Base-by-base conservation (phyloP, 1,140 invertebrate species). In the Trypoxylus dichotomus region DNA sequence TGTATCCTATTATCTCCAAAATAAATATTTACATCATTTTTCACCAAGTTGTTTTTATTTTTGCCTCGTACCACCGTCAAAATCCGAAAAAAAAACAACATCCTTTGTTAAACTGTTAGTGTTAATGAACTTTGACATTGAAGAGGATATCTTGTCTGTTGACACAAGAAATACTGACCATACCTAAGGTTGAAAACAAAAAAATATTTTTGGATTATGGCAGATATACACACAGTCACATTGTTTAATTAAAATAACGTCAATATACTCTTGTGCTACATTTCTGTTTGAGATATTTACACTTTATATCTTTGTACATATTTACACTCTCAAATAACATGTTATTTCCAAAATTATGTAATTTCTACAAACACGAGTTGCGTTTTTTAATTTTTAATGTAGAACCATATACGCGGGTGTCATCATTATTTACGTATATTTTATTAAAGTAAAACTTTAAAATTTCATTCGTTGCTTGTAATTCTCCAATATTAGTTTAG, bases 1-100 rank as follows among this genome's bases (percentile, higher is more conserved):
- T 86, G 84, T 86, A 86, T 86, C 85, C 85, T 86, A 85, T 80
- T 81, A 78, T 85, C 82, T 86, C 83, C 82, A 82, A 81, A 86
- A 85, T 86, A 85, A 85, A 85, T 84, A 84, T 86, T 85, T 85
- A 81, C 84, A 85, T 85, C 84, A 83, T 83, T 81, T 77, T 81
- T 63, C 60, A 63, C 5, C 5, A 21, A 13, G n/a, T 24, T 63
- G 8, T 7, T 63, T 63, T 19, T 21, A 8, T 63, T 63, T 63
- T 19, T 58, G 19, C 19, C 54, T n/a, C 60, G 6, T 24, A 13
- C 25, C 60, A 13, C 60, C 21, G 13, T 5, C 43, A 13, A 3
- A 13, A 13, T 13, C n/a, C 43, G 21, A 63, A 24, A 63, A 25
- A 27, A 63, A 63, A 21, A 21, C 47, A 58, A n/a, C 21, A n/a